Percentiles rank a stretch among this genome's conserved stretches.
Evolutionary conservation across 2,113 vertebrate species (phyloP).

Genomic region (Halcyon malimbica): DNA sequence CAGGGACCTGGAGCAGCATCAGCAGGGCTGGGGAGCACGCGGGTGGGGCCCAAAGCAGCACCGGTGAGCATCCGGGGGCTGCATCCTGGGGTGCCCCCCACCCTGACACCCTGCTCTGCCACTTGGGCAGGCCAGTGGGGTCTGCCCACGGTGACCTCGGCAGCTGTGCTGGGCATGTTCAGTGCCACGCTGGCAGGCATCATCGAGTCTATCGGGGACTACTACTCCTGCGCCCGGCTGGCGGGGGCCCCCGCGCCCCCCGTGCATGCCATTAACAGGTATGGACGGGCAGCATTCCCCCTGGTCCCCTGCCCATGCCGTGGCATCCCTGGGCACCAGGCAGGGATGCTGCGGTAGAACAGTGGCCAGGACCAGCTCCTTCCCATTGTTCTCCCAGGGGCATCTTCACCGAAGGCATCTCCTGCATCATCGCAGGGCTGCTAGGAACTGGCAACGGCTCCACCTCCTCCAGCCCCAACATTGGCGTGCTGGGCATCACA

Average conservation of each 20-base stretch:
- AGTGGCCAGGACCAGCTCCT: fast-evolving
- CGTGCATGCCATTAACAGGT: slow-evolving; percentile 96
- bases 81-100: fast-evolving
- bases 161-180: slow-evolving; percentile 95
- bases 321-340: fast-evolving
- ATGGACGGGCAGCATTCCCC: background rate
- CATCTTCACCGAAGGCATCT: slow-evolving; percentile 83
- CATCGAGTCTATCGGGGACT: slow-evolving; percentile 96
- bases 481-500: slow-evolving; percentile 83
- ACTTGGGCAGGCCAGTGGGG: slow-evolving; percentile 90
- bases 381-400: slow-evolving; percentile 55
- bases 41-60: fast-evolving
- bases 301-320: fast-evolving
- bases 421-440: slow-evolving; percentile 82
- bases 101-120: background rate
- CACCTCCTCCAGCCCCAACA: slow-evolving; percentile 86
- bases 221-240: slow-evolving; percentile 94
- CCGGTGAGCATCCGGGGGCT: fast-evolving
- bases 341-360: background rate
- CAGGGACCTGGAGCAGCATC: background rate
- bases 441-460: slow-evolving; percentile 84
- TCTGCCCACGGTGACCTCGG: slow-evolving; percentile 88
- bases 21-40: fast-evolving
- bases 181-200: slow-evolving; percentile 93
- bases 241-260: slow-evolving; percentile 91